Evolutionary conservation across 1,140 invertebrate species (phyloP).

Genomic region (Venturia canescens): DNA sequence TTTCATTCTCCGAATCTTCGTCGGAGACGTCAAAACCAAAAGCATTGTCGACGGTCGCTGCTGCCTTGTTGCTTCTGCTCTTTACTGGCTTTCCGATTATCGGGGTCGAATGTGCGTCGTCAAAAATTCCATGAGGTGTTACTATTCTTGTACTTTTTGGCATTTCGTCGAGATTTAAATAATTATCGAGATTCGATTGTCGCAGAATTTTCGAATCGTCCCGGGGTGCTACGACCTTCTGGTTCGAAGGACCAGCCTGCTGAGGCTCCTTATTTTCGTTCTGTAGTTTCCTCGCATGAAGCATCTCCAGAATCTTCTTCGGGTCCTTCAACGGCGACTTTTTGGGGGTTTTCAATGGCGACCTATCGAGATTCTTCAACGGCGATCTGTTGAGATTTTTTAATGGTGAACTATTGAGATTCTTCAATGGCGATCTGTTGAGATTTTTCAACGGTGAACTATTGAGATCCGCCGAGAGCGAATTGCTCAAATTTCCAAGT

Average conservation of each 20-base stretch:
- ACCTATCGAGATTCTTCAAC: background rate
- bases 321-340: background rate
- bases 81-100: conserved; percentile 50
- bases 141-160: conserved; percentile 59
- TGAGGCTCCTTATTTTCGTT: conserved; percentile 51
- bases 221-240: conserved; percentile 22
- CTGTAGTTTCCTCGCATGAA: background rate
- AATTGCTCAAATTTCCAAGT: background rate
- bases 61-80: conserved; percentile 15
- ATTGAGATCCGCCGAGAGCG: background rate
- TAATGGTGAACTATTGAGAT: background rate
- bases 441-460: conserved; percentile 9
- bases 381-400: background rate
- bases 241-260: conserved; percentile 55
- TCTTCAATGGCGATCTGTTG: background rate
- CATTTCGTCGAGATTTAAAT: conserved; percentile 63
- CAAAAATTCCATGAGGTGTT: conserved; percentile 65
- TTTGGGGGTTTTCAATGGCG: background rate
- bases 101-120: conserved; percentile 60
- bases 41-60: conserved; percentile 57
- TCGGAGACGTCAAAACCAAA: conserved; percentile 64
- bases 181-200: conserved; percentile 66
- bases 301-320: background rate
- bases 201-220: conserved; percentile 49
- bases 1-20: conserved; percentile 34